Evolutionary conservation across 1,140 invertebrate genomes (phyloP), one percentile per base, ranked within the genome.

Genomic region (Calliopsis andreniformis): DNA sequence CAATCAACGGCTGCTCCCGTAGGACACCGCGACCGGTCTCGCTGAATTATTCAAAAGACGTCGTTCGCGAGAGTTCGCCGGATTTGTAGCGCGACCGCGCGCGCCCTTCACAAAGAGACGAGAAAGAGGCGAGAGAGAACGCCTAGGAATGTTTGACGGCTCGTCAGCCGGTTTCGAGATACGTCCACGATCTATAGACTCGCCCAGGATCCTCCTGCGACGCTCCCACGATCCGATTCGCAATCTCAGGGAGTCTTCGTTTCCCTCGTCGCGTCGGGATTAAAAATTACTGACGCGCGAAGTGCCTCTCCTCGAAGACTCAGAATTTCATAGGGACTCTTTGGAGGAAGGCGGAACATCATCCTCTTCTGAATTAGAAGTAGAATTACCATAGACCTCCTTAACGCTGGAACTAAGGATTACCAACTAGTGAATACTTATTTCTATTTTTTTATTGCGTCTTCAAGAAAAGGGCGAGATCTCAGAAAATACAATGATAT

Each of bases 1-100:
- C 80, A 82, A 82, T 82, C 75, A 82, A 82, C 53, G 69, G 61
- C 67, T 63, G 71, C 72, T 80, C 80, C 79, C 78, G 80, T 80
- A 71, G 78, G 78, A 82, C 80, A 82, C 72, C 67, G 78, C 67
- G 78, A 76, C 67, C 61, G 75, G 59, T 73, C 75, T 72, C 73
- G 68, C 79, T 82, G 80, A 82, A 82, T 82, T 71, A 82, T 82
- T 82, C 80, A 82, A 23, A 35, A 68, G 75, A 47, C 80, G 79
- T 82, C 80, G 80, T 68, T 61, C 79, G 80, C 79, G 79, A 78
- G 80, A 82, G 79, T 82, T 82, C 78, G 80, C 80, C 80, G 79
- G 80, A 82, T 82, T 82, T 82, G 80, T 82, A 82, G 79, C 75
- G 75, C 63, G 79, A 78, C 75, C 79, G 77, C 80, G 80, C 78